Conservation (phyloP, 2,888 invertebrate genomes). For the Anodontia alba region DNA sequence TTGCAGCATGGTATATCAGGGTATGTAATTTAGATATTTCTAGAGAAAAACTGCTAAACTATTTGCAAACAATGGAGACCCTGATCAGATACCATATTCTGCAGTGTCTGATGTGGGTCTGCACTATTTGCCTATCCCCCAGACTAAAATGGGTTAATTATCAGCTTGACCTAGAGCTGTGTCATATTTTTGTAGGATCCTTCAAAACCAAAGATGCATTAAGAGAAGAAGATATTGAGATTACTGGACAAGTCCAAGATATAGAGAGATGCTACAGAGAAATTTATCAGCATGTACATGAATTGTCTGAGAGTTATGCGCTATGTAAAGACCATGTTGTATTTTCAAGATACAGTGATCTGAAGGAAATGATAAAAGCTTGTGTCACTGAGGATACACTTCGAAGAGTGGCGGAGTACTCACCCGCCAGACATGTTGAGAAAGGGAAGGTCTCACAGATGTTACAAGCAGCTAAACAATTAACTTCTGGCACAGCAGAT, state of each 20-base stretch:
- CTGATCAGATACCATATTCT: too few species aligned
- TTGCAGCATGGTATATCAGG: too few species aligned
- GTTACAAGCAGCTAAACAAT: slow-evolving; percentile 42
- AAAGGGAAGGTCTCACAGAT: slow-evolving; percentile 45
- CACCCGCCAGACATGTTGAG: slow-evolving; percentile 18
- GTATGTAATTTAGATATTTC: too few species aligned
- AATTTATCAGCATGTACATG: slow-evolving; percentile 43
- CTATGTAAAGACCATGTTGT: slow-evolving; percentile 53
- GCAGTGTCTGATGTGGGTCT: too few species aligned
- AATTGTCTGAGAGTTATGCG: slow-evolving; percentile 37
- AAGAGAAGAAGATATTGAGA: slow-evolving; percentile 50
- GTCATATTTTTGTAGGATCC: slow-evolving; percentile 28
- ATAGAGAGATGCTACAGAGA: slow-evolving; percentile 45
- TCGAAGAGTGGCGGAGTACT: slow-evolving; percentile 42
- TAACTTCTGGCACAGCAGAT: slow-evolving; percentile 29
- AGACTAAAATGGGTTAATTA: too few species aligned
- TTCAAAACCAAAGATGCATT: slow-evolving; percentile 58
- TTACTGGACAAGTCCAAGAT: slow-evolving; percentile 37
- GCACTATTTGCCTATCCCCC: too few species aligned
- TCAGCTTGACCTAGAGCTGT: too few species aligned
- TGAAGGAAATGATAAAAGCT: slow-evolving; percentile 60
- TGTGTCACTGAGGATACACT: slow-evolving; percentile 55
- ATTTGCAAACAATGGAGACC: too few species aligned
- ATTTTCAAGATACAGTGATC: slow-evolving; percentile 47
- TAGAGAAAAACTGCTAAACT: too few species aligned